Evolutionary conservation across 2,888 invertebrate genomes (phyloP).

Genomic region (Diachrysia chrysitis): DNA sequence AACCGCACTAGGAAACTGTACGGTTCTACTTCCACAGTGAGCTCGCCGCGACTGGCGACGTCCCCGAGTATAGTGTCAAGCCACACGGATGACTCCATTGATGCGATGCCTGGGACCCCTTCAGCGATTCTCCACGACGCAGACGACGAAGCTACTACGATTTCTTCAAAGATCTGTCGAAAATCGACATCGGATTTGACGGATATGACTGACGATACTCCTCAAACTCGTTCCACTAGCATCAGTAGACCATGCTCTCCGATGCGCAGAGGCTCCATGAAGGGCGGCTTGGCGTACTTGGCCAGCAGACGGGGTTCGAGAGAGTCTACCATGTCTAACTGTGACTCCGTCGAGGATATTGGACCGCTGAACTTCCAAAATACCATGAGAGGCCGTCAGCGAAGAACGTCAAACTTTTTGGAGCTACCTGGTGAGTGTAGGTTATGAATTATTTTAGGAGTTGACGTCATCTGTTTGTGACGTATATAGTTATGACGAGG

Average conservation of each 20-base stretch:
- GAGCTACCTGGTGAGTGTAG: conserved; percentile 93
- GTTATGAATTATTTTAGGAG: conserved; percentile 31
- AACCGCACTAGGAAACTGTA: conserved; percentile 82
- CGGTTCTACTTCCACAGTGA: conserved; percentile 84
- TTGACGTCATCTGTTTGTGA: conserved; percentile 12
- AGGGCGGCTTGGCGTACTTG: conserved; percentile 93
- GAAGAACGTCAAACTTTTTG: conserved; percentile 95
- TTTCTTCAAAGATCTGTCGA: conserved; percentile 88
- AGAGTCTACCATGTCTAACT: conserved; percentile 93
- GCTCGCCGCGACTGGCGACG: conserved; percentile 80
- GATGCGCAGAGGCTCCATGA: conserved; percentile 91
- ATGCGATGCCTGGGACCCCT: conserved; percentile 81
- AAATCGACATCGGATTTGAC: conserved; percentile 94
- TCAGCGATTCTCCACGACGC: conserved; percentile 81
- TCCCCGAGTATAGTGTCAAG: conserved; percentile 87
- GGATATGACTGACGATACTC: conserved; percentile 90
- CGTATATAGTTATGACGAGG: conserved; percentile 40
- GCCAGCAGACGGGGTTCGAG: conserved; percentile 96
- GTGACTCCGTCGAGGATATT: conserved; percentile 91
- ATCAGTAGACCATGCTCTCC: conserved; percentile 91
- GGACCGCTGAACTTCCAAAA: conserved; percentile 94
- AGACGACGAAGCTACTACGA: conserved; percentile 84
- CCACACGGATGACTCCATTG: conserved; percentile 84
- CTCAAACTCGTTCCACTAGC: conserved; percentile 90
- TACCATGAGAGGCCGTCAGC: conserved; percentile 93